These are phyloP conservation scores for Parauchenoglanis punctatus DNA, from an alignment of 2,797 vertebrate species.

Conservation along the genomic window DNA sequence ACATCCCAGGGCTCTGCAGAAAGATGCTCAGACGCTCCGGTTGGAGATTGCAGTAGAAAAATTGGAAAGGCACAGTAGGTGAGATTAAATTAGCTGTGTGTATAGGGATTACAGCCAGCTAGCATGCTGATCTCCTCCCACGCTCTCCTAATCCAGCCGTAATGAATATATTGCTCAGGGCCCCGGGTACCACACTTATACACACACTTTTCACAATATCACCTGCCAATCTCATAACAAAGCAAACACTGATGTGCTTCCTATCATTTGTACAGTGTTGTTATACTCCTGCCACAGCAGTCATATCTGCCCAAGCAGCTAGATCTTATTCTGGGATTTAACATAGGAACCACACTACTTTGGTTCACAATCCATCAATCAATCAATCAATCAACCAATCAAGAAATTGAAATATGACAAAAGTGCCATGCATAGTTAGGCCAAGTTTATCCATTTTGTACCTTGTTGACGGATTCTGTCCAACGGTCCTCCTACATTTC, in stretches of 20 bases:
- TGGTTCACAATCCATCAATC: background rate
- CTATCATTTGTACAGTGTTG: background rate
- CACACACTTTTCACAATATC: slow-evolving; percentile 8
- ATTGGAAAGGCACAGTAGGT: slow-evolving; percentile 75
- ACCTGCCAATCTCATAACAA: slow-evolving; percentile 11
- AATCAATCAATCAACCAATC: background rate
- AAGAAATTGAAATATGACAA: background rate
- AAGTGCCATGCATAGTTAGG: background rate
- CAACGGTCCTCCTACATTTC: slow-evolving; percentile 24
- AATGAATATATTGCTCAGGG: slow-evolving; percentile 72
- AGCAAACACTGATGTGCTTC: background rate
- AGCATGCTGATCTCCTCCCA: slow-evolving; percentile 74
- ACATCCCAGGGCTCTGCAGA: slow-evolving; percentile 52
- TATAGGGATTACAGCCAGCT: slow-evolving; percentile 78
- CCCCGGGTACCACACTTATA: slow-evolving; percentile 27
- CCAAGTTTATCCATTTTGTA: background rate
- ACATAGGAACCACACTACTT: background rate
- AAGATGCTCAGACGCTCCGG: slow-evolving; percentile 41
- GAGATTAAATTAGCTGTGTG: slow-evolving; percentile 80
- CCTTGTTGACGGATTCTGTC: slow-evolving; percentile 1
- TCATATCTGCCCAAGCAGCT: background rate
- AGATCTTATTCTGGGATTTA: background rate
- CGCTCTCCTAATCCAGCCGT: slow-evolving; percentile 74
- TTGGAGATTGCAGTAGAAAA: slow-evolving; percentile 55
- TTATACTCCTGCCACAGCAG: background rate